Base-by-base conservation (phyloP, 2,113 vertebrate species). In the Scophthalmus maximus region DNA sequence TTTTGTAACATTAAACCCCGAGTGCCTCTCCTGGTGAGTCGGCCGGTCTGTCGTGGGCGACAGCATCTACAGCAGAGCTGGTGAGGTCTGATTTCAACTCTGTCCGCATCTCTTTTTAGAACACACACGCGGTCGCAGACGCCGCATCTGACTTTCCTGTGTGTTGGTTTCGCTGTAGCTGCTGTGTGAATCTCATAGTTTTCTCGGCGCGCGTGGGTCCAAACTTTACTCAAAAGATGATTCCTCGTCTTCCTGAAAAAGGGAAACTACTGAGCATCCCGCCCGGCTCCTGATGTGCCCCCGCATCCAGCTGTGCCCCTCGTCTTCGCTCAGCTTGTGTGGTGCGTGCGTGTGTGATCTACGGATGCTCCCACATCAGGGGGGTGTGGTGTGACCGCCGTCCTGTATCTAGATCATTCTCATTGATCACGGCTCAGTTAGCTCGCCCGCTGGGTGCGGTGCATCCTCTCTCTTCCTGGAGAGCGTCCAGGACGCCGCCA, bases 11-110 rank as follows among this genome's bases (percentile, higher is more conserved):
- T 87, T 91, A 88, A 91, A 74, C 84, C 86, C 69, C 7, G 88
- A 91, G 88, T 93, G 91, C 91, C 92, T 93, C 67, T 78, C n/a
- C 75, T 84, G 87, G 88, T 91, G 93, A 89, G 93, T 92, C 92
- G 90, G 89, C 87, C 78, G 81, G 77, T 66, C 82, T 64, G 68
- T 87, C 74, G 77, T 76, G 86, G 83, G 86, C 84, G 86, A 85
- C 76, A 89, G 84, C 78, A 92, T 87, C 90, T 85, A 80, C 89
- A n/a, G 78, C 74, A 83, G 73, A 64, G 79, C 87, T 84, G 93
- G 93, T 92, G 93, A 94, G 93, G 84, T 60, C 72, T 65, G 68
- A 64, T 92, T 91, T 82, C 52, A 81, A 78, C 66, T 85, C 57
- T 86, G 71, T 70, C 55, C 50, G 78, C 76, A 42, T 74, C 62